Evolutionary conservation across 2,797 vertebrate genomes (phyloP), one percentile per base, ranked within the genome.

Genomic region (Syngnathus rostellatus): DNA sequence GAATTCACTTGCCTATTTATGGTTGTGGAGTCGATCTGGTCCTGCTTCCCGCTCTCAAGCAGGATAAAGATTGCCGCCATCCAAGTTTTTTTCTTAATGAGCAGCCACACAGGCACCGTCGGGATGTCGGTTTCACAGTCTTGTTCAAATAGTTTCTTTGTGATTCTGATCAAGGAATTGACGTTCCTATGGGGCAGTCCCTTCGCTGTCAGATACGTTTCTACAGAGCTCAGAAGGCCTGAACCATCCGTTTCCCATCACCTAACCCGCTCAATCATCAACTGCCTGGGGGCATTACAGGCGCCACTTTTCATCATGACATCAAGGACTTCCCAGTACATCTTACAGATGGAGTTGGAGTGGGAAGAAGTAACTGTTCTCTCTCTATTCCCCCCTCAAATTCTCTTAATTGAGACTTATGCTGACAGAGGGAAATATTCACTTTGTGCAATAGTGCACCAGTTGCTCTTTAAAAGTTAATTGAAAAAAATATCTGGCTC

Each of bases 291-390:
- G 78, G 82, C 81, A 68, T 54, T 53, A 67, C 65, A 76, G 71
- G 74, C 54, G 51, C 83, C 87, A 81, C 72, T 83, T 88, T 73
- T 77, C 82, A 87, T 88, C 82, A 78, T 64, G 64, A 66, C 81
- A 82, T 87, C 85, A 85, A 80, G 85, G 77, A 69, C 77, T 75
- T 80, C 51, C 64, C 65, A 70, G 75, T 73, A 77, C 69, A 68
- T 55, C 64, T 65, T 50, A 64, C 54, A 71, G 43, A 38, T 66
- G 25, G 48, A 72, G 77, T 73, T 74, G 62, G 66, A 70, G 60
- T 75, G 62, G 62, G 43, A 58, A 14, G 64, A 50, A 54, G 63
- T 68, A 83, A 70, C 72, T 40, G 50, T 65, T 61, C 61, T 62
- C 64, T 68, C 57, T 10, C 4, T 62, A 17, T 38, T 58, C 72